Percentiles rank a stretch among this genome's conserved stretches.
These are phyloP conservation scores for Pterostichus niger DNA, from an alignment of 2,888 invertebrate genomes.

Conservation along the genomic window DNA sequence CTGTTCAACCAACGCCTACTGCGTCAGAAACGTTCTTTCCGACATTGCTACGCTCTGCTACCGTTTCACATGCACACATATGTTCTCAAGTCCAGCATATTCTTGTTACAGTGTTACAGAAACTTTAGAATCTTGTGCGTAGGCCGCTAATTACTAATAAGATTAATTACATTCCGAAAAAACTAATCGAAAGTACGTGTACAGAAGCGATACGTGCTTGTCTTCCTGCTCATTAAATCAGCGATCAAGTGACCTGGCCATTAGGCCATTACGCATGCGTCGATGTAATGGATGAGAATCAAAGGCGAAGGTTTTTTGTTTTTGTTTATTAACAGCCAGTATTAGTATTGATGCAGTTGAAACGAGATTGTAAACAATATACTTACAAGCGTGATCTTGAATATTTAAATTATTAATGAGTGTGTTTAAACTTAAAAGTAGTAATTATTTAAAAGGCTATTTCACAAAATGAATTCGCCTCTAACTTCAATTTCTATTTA, in stretches of 20 bases:
- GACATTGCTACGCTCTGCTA: not conserved
- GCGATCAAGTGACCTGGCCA: conserved; percentile 36
- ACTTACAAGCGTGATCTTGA: too few species aligned
- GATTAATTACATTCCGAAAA: conserved; percentile 53
- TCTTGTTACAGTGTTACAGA: conserved; percentile 5
- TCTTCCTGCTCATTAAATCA: conserved; percentile 55
- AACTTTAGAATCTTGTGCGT: conserved; percentile 29
- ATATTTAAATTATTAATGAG: too few species aligned
- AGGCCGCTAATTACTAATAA: conserved; percentile 54
- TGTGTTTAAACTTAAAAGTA: too few species aligned
- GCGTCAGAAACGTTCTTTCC: conserved; percentile 6
- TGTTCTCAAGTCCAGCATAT: not conserved
- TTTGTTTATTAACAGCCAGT: not conserved
- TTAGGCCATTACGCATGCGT: not conserved
- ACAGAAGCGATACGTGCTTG: conserved; percentile 43
- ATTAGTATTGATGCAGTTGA: too few species aligned
- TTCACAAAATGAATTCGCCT: too few species aligned
- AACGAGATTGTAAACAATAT: too few species aligned
- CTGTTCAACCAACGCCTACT: conserved; percentile 27
- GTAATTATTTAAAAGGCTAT: too few species aligned
- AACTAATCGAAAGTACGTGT: conserved; percentile 52
- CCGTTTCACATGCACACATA: conserved; percentile 15
- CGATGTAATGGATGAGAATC: not conserved
- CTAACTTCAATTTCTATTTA: too few species aligned
- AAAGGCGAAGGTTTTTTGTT: conserved; percentile 20